Evolutionary conservation across 2,888 invertebrate genomes (phyloP).

Genomic region (Teleogryllus oceanicus): DNA sequence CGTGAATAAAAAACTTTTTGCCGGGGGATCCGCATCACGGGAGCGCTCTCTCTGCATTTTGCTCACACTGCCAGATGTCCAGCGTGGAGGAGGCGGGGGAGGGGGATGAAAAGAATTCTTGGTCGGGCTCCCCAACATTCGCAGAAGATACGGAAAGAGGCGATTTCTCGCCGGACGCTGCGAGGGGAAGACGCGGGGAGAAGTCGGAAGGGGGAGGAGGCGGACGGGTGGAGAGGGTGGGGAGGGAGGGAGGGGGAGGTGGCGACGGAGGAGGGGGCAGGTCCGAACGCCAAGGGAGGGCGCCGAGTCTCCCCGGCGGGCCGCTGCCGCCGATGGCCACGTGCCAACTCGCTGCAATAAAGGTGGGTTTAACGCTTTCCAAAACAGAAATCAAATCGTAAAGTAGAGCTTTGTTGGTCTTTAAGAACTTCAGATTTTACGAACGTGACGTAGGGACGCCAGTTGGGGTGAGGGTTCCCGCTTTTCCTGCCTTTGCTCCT

Average conservation of each 20-base stretch:
- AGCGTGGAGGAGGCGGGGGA: too few species aligned
- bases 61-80: too few species aligned
- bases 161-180: too few species aligned
- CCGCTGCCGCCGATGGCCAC: background rate
- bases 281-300: background rate
- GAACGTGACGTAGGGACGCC: background rate
- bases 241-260: too few species aligned
- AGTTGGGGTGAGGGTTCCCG: background rate
- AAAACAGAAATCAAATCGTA: slow-evolving; percentile 18
- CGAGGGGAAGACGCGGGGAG: too few species aligned
- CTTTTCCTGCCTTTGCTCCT: background rate
- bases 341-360: slow-evolving; percentile 6
- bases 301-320: background rate
- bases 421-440: slow-evolving; percentile 18
- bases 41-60: too few species aligned
- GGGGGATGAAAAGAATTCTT: too few species aligned
- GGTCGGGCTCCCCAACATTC: too few species aligned
- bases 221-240: too few species aligned
- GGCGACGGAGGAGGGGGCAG: background rate
- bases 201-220: background rate
- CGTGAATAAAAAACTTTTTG: too few species aligned
- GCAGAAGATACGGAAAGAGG: too few species aligned
- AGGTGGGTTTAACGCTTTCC: background rate
- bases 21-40: too few species aligned
- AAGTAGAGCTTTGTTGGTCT: background rate